A percentile compares a stretch with the other conserved stretches of the same genome.
These are phyloP conservation scores for Anastrepha obliqua DNA, from an alignment of 1,140 invertebrate species.

Conservation along the genomic window DNA sequence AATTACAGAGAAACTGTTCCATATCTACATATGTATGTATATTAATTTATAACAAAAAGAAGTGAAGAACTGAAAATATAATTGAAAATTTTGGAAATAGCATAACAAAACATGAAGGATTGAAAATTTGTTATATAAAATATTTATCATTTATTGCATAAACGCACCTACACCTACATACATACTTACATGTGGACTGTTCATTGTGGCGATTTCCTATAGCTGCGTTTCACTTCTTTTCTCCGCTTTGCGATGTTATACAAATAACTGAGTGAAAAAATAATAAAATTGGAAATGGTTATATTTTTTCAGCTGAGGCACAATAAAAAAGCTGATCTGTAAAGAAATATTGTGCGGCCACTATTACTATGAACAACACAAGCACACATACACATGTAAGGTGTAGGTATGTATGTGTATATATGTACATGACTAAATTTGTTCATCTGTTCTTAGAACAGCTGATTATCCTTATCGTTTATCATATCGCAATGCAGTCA, in stretches of 20 bases:
- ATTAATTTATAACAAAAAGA: slow-evolving; percentile 6
- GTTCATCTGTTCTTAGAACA: slow-evolving; percentile 33
- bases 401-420: too few relatives aligned
- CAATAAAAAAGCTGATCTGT: too few relatives aligned
- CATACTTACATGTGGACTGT: neutral
- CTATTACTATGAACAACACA: neutral
- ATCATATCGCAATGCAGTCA: slow-evolving; percentile 16
- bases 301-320: too few relatives aligned
- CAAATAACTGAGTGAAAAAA: too few relatives aligned
- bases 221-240: too few relatives aligned
- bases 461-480: neutral
- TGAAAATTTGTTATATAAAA: neutral
- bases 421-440: too few relatives aligned
- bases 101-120: neutral
- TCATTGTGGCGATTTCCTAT: neutral
- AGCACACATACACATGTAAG: too few relatives aligned
- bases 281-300: too few relatives aligned
- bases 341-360: too few relatives aligned
- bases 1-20: slow-evolving; percentile 42
- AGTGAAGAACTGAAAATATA: neutral
- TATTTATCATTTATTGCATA: neutral
- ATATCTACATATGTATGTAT: slow-evolving; percentile 21
- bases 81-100: neutral
- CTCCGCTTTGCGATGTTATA: too few relatives aligned
- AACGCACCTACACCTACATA: neutral